Percentiles rank a stretch among this genome's conserved stretches.
Conservation (phyloP, 2,113 vertebrate genomes). For the Sinocyclocheilus anophthalmus region DNA sequence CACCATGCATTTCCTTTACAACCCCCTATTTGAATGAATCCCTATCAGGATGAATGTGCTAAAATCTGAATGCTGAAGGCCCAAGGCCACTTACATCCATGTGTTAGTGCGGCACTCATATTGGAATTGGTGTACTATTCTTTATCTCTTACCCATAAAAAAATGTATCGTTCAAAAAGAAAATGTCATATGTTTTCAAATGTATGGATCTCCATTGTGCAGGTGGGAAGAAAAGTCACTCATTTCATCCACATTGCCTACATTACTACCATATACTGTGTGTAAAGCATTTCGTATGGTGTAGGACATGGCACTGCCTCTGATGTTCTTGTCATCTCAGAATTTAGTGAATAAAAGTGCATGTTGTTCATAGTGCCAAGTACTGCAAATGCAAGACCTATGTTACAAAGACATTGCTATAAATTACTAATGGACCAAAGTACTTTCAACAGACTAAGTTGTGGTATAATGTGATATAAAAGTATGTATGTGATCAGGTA, state of each 20-base stretch:
- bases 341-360: slow-evolving; percentile 6
- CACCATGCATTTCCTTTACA: too few relatives aligned
- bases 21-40: too few relatives aligned
- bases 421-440: slow-evolving; percentile 49
- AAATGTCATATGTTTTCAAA: neutral
- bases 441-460: slow-evolving; percentile 8
- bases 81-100: neutral
- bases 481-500: neutral
- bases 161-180: neutral
- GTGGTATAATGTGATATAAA: neutral
- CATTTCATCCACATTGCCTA: neutral
- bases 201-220: neutral
- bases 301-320: neutral
- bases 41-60: neutral
- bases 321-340: slow-evolving; percentile 10
- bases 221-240: neutral
- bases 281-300: neutral
- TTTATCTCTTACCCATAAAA: neutral
- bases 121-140: neutral
- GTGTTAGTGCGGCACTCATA: neutral
- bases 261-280: neutral
- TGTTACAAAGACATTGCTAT: slow-evolving; percentile 35
- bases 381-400: slow-evolving; percentile 51
- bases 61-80: neutral
- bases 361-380: neutral